phyloP scores from a whole-genome alignment of 1,140 invertebrate species.

The Idris sp. region DNA sequence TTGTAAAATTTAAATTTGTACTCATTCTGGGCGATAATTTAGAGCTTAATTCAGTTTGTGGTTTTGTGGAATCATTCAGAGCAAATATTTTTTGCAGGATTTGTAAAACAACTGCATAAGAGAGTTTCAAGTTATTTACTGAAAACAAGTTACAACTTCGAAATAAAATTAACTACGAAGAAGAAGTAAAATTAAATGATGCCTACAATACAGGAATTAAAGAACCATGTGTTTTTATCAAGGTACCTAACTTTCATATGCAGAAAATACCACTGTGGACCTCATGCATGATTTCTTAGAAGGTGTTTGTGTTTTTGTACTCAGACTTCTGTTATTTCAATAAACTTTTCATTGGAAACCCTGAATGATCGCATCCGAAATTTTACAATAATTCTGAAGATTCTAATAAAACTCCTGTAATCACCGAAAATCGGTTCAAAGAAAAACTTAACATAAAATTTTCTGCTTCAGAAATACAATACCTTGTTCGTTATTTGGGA shows the following conservation, averaged over 20 bases:
- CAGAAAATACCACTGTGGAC: conserved; percentile 29
- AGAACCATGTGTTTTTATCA: conserved; percentile 43
- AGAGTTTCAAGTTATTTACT: conserved; percentile 9
- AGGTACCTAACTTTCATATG: conserved; percentile 45
- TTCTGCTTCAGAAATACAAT: conserved; percentile 57
- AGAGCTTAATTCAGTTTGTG: conserved; percentile 42
- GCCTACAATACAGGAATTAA: conserved; percentile 30
- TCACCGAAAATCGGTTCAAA: conserved; percentile 32
- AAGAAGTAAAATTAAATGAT: conserved; percentile 20
- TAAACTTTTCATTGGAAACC: conserved; percentile 33
- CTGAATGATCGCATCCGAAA: conserved; percentile 41
- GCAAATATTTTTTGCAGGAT: conserved; percentile 40
- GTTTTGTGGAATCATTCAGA: conserved; percentile 49
- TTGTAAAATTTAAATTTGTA: conserved; percentile 49
- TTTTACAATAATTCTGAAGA: conserved; percentile 33
- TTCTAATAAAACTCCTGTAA: conserved; percentile 37
- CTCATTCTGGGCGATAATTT: conserved; percentile 55
- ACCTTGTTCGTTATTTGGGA: conserved; percentile 46
- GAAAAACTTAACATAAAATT: conserved; percentile 46
- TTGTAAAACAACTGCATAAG: conserved; percentile 27
- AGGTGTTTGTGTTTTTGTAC: conserved; percentile 42
- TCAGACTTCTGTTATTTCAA: conserved; percentile 38
- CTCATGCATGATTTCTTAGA: conserved; percentile 56
- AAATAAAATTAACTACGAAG: conserved; percentile 27
- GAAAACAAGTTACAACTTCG: conserved; percentile 26